These are phyloP conservation scores for Carassius carassius DNA, from an alignment of 2,113 vertebrate genomes.

Conservation along the genomic window DNA sequence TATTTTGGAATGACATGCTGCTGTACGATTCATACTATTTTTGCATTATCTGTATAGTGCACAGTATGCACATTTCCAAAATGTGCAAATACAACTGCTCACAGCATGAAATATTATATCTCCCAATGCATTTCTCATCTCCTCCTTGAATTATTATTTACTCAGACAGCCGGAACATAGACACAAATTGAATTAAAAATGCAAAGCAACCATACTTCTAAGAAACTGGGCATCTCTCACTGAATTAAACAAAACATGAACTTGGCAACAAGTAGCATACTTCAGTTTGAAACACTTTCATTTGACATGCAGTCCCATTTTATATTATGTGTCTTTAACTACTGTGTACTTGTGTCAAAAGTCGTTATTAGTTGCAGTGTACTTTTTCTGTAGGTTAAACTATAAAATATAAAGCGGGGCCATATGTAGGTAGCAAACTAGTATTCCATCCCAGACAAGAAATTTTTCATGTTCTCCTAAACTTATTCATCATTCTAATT, in stretches of 20 bases:
- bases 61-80: background rate
- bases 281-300: constrained; percentile 30
- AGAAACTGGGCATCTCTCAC: background rate
- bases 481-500: no score
- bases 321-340: background rate
- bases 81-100: background rate
- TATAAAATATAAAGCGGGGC: no score
- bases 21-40: background rate
- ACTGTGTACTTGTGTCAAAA: background rate
- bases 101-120: background rate
- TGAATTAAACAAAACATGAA: background rate
- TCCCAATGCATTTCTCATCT: background rate
- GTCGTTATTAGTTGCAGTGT: background rate
- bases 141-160: background rate
- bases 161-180: no score
- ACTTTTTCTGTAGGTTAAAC: background rate
- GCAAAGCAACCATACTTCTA: background rate
- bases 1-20: background rate
- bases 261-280: background rate
- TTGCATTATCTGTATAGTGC: background rate
- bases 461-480: no score
- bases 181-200: background rate
- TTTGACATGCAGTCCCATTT: background rate
- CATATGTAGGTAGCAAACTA: no score
- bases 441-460: no score